Evolutionary conservation across 2,797 vertebrate species (phyloP), one percentile per base, ranked within the genome.

Genomic region (Spinus pinus): DNA sequence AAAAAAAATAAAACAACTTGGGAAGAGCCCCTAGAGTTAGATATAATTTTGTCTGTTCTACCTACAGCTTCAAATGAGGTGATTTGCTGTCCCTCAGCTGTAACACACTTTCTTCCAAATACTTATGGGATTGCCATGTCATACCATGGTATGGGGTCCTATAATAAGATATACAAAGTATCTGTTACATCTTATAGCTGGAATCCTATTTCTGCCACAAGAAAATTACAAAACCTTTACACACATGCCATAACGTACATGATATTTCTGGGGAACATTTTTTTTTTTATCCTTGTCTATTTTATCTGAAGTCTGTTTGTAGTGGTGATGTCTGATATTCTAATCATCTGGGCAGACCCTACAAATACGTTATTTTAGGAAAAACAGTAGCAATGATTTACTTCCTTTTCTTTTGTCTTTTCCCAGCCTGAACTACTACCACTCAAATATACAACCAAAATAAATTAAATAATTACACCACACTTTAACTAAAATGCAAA

Each of bases 231-330:
- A 62, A 65, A 47, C 41, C 69, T 49, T 12, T 25, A 46, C 3
- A 64, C 7, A 22, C 10, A 31, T 14, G 0, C 0, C 37, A 42
- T 13, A 66, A 62, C 2, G 12, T 2, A 5, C 10, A 24, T 12
- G 7, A 6, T 30, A 79, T 44, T 88, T 67, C 35, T 0, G 0
- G 37, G 9, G 25, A 81, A 79, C 7, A 24, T 54, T 65, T 86
- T n/a, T 42, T 41, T n/a, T 70, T 85, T 54, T 39, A 27, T 47
- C 16, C 17, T 74, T 62, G 28, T 13, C n/a, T 82, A 15, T 54
- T 10, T 70, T 70, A 65, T 25, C 67, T 53, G 56, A 79, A 39
- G 18, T 69, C 20, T 86, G 4, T 12, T 67, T 79, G 21, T 50
- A 28, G 19, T 10, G 27, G 74, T 46, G 18, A 41, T 44, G 54